Evolutionary conservation across 2,888 invertebrate genomes (phyloP).

Genomic region (Sipunculus nudus): DNA sequence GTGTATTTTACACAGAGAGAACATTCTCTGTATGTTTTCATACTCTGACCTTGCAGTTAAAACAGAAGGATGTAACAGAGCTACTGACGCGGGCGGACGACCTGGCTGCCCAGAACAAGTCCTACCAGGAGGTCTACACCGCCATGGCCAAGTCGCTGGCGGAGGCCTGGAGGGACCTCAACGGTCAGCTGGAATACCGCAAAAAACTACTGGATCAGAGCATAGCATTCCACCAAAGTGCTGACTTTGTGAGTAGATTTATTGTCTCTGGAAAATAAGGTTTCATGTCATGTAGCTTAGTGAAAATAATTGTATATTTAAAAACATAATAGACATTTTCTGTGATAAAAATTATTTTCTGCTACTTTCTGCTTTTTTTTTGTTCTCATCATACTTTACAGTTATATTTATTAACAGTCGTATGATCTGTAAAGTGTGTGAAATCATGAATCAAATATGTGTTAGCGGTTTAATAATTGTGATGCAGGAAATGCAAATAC

Average conservation of each 20-base stretch:
- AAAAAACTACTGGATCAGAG: constrained; percentile 81
- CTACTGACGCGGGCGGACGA: constrained; percentile 84
- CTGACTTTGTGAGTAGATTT: constrained; percentile 66
- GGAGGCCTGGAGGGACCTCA: constrained; percentile 81
- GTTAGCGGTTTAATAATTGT: no score
- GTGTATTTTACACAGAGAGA: neutral
- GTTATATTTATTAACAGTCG: no score
- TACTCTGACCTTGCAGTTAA: constrained; percentile 71
- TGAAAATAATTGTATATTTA: no score
- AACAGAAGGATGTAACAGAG: constrained; percentile 89
- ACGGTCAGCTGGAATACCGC: constrained; percentile 79
- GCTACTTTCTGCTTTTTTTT: no score
- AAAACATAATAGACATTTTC: no score
- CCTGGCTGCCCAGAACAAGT: constrained; percentile 69
- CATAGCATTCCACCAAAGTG: constrained; percentile 77
- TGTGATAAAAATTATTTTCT: no score
- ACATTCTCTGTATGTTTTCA: neutral
- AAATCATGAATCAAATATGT: no score
- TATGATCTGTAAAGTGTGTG: no score
- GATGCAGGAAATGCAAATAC: no score
- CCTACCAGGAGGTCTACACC: constrained; percentile 83
- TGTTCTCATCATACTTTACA: no score
- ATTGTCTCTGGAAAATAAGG: neutral
- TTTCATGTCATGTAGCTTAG: no score
- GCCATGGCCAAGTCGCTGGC: constrained; percentile 82